Base-by-base conservation (phyloP, 2,888 invertebrate species). In the Papilio demoleus region DNA sequence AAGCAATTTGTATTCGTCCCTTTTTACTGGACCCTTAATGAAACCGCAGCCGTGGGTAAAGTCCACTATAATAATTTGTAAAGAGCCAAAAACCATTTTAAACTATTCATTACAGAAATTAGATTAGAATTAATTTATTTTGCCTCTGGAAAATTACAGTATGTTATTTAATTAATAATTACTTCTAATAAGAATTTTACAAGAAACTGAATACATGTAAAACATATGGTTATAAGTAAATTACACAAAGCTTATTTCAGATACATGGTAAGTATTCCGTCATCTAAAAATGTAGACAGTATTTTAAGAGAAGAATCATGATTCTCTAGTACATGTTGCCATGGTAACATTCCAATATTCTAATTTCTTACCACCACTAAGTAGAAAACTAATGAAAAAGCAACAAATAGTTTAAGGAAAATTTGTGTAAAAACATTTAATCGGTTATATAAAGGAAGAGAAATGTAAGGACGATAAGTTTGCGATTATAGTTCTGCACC, bases 1-100 rank as follows among this genome's bases (percentile, higher is more conserved):
- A 80, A 83, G 82, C 83, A 86, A 87, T 88, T 87, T 88, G 79
- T 81, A 76, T 74, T 77, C 76, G 80, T 80, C 84, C 87, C 84
- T 64, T 84, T 86, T 82, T 80, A 78, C 80, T 77, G 77, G 76
- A 71, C 81, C 79, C 79, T 68, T 82, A 82, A 79, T 76, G 76
- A 77, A 80, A 81, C 81, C 81, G 79, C 72, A 77, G 73, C 78
- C 77, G 64, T 67, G 74, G 79, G 75, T 50, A 14, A 59, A 27
- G 63, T 58, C 68, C 79, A 81, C 81, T 79, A 80, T 80, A 79
- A 82, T 85, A 81, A 85, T 83, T 82, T 79, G 77, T 81, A 79
- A 81, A 78, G 75, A 73, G 72, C 74, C 73, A 78, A 77, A 76
- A 76, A 74, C 72, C 19, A 62, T 71, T 50, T 65, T 64, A 45